Percentiles rank a stretch among this genome's conserved stretches.
phyloP scores from a whole-genome alignment of 1,140 invertebrate genomes.

The Drosophila nikananu region DNA sequence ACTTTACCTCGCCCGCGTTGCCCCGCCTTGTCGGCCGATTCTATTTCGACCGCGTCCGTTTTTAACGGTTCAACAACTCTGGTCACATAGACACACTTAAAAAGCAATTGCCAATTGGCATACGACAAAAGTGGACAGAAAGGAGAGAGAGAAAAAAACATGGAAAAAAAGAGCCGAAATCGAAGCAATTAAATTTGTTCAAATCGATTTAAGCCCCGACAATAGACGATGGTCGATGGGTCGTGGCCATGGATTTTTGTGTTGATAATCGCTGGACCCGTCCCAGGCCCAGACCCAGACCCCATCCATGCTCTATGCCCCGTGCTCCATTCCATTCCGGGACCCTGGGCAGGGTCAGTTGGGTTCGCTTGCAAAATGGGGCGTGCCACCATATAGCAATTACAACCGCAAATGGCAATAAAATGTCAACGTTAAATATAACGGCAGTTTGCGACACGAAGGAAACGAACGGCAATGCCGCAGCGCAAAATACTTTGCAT shows the following conservation, averaged over 20 bases:
- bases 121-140: slow-evolving; percentile 33
- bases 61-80: slow-evolving; percentile 76
- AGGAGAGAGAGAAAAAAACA: slow-evolving; percentile 9
- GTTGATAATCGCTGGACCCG: slow-evolving; percentile 19
- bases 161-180: slow-evolving; percentile 42
- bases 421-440: slow-evolving; percentile 74
- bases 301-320: background rate
- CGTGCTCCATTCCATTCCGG: background rate
- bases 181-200: slow-evolving; percentile 80
- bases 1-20: background rate
- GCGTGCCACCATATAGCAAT: slow-evolving; percentile 65
- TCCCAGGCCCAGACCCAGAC: background rate
- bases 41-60: slow-evolving; percentile 42
- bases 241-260: slow-evolving; percentile 12
- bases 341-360: slow-evolving; percentile 14
- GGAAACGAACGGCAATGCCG: slow-evolving; percentile 15
- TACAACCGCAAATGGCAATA: slow-evolving; percentile 80
- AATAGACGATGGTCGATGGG: slow-evolving; percentile 59
- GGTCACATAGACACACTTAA: slow-evolving; percentile 71
- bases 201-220: slow-evolving; percentile 79
- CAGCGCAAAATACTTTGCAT: slow-evolving; percentile 22
- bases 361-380: slow-evolving; percentile 10
- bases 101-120: slow-evolving; percentile 73
- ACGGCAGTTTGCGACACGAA: slow-evolving; percentile 43
- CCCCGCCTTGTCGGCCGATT: background rate